Percentiles rank a stretch among this genome's conserved stretches.
Evolutionary conservation across 2,113 vertebrate genomes (phyloP).

Genomic region (Pampusana beccarii): DNA sequence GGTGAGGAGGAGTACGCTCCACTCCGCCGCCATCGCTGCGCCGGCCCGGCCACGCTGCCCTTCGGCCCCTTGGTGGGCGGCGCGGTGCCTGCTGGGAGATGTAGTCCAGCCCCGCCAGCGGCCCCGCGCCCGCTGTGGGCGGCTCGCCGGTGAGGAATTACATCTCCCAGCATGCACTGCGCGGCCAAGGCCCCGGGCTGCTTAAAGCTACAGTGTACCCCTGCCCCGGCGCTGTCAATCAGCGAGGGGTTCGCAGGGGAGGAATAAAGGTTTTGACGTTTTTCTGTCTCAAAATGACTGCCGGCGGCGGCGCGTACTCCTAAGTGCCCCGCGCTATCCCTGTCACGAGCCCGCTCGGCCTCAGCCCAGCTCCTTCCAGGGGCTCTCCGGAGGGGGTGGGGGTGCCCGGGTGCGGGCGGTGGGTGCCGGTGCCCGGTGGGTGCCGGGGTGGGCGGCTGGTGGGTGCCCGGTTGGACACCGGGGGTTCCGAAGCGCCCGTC

Average conservation of each 20-base stretch:
- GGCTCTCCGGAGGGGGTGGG: not conserved
- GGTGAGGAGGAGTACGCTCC: conserved; percentile 3
- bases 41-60: not conserved
- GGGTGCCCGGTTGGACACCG: no score
- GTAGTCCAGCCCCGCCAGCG: not conserved
- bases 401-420: not conserved
- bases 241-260: no score
- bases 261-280: accelerated
- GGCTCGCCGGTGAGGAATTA: accelerated
- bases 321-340: not conserved
- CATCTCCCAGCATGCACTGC: conserved; percentile 2
- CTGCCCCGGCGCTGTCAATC: no score
- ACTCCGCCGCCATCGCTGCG: not conserved
- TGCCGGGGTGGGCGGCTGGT: not conserved
- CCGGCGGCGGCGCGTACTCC: no score
- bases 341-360: not conserved
- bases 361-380: not conserved
- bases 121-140: accelerated
- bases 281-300: not conserved
- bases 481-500: no score
- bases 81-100: conserved; percentile 28
- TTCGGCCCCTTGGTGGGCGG: accelerated
- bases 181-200: accelerated
- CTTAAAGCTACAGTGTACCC: not conserved
- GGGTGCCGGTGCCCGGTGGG: no score